A percentile compares a stretch with the other conserved stretches of the same genome.
Conservation (phyloP, 2,888 invertebrate species). For the Monoplex corrugatus region DNA sequence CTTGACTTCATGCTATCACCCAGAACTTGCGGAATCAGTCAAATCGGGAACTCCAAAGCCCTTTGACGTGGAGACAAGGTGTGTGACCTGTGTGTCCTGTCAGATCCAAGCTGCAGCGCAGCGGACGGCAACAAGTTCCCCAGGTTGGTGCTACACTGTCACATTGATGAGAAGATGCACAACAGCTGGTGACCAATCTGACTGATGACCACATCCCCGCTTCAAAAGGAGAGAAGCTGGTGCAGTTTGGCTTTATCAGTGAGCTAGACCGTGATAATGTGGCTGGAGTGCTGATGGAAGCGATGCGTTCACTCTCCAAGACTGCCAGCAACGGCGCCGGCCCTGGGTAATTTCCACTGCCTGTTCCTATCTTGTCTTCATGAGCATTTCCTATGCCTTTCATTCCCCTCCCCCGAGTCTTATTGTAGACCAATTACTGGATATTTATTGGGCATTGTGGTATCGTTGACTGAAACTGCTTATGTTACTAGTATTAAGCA, state of each 20-base stretch:
- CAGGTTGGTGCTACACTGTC: constrained; percentile 95
- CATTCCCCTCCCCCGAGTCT: background rate
- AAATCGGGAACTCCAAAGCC: constrained; percentile 92
- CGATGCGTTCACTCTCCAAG: constrained; percentile 44
- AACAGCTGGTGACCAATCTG: constrained; percentile 94
- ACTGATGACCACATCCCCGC: constrained; percentile 93
- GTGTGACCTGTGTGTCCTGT: constrained; percentile 97
- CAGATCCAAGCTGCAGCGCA: constrained; percentile 87
- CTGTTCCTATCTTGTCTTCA: constrained; percentile 45
- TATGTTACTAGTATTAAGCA: background rate
- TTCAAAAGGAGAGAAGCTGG: constrained; percentile 94
- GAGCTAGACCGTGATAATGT: constrained; percentile 93
- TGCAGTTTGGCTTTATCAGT: constrained; percentile 98
- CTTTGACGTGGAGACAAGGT: constrained; percentile 92
- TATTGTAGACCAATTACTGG: background rate
- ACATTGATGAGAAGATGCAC: constrained; percentile 99
- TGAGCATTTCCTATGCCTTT: background rate
- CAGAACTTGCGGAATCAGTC: constrained; percentile 89
- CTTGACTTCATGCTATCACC: constrained; percentile 84
- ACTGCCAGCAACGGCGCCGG: constrained; percentile 39
- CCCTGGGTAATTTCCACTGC: constrained; percentile 27
- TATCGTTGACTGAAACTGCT: background rate
- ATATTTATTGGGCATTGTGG: background rate
- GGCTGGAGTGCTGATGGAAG: constrained; percentile 91
- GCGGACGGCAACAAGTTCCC: constrained; percentile 77